Evolutionary conservation across 2,797 vertebrate species (phyloP), one percentile per base, ranked within the genome.

Genomic region (Amphiprion clarkii): DNA sequence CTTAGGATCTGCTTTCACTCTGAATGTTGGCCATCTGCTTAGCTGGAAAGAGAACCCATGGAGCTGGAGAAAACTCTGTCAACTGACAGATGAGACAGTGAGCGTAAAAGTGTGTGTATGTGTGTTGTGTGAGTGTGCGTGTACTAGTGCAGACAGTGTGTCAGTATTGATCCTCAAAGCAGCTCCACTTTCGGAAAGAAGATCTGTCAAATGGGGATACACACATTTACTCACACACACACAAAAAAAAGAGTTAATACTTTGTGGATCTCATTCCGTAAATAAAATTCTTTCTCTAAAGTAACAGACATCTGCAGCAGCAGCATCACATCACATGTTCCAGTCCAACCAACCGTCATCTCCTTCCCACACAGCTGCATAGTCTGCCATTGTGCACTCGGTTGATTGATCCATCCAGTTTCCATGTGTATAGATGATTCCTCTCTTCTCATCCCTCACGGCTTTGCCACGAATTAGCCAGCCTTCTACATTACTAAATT

Each of bases 1-100:
- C 84, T 91, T 84, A 81, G 81, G 89, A 91, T 92, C 88, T 92
- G 89, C 92, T 94, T 94, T 94, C 92, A 94, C 87, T 91, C 86
- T 89, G 87, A 93, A 89, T 93, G 87, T 88, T 89, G 78, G 67
- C 93, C 92, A 94, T 94, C 92, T 94, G 92, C 87, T 92, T 82
- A 68, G 79, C 86, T 88, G 87, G 83, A 91, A 89, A 88, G 86
- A 82, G 82, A 92, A 74, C 67, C 84, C 82, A 64, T 42, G 44
- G 76, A 87, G 87, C 81, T 81, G 82, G 81, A 88, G 88, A 85
- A 89, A 89, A 89, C 88, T 86, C 87, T 92, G 86, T 92, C 83
- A 86, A 89, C 79, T 87, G 91, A 91, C 88, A 93, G 91, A 93
- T 92, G 89, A 93, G 92, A 91, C 87, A 78, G 81, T 68, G 75